These are phyloP conservation scores for Ctenicera cuprea DNA, from an alignment of 2,888 invertebrate genomes.

Conservation along the genomic window DNA sequence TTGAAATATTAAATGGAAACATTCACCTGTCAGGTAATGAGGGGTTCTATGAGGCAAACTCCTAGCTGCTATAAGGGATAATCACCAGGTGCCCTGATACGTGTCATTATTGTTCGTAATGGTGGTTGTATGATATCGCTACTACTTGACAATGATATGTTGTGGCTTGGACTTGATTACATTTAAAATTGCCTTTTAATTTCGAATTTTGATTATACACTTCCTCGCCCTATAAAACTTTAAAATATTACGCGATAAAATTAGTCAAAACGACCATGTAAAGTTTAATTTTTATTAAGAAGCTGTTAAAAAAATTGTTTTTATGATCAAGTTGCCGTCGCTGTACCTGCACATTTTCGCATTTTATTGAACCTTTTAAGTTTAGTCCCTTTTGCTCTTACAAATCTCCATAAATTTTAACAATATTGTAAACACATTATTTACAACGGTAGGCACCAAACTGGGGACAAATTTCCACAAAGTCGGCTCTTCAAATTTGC, in stretches of 20 bases:
- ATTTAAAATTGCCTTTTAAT: constrained; percentile 53
- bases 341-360: no score
- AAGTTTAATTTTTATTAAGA: no score
- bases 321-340: no score
- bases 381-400: no score
- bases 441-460: not conserved
- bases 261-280: constrained; percentile 35
- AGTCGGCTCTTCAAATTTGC: not conserved
- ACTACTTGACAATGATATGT: constrained; percentile 62
- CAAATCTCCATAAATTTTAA: no score
- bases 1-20: constrained; percentile 65
- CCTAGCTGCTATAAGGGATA: constrained; percentile 53
- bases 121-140: constrained; percentile 52
- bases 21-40: constrained; percentile 67
- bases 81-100: constrained; percentile 58
- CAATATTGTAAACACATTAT: not conserved
- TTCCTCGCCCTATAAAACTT: constrained; percentile 44
- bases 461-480: not conserved
- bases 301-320: no score
- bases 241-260: constrained; percentile 45
- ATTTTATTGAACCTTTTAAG: no score
- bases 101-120: constrained; percentile 60
- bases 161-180: constrained; percentile 58
- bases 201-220: constrained; percentile 43
- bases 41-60: constrained; percentile 64